phyloP scores from a whole-genome alignment of 2,113 vertebrate genomes.

The Crocuta crocuta region DNA sequence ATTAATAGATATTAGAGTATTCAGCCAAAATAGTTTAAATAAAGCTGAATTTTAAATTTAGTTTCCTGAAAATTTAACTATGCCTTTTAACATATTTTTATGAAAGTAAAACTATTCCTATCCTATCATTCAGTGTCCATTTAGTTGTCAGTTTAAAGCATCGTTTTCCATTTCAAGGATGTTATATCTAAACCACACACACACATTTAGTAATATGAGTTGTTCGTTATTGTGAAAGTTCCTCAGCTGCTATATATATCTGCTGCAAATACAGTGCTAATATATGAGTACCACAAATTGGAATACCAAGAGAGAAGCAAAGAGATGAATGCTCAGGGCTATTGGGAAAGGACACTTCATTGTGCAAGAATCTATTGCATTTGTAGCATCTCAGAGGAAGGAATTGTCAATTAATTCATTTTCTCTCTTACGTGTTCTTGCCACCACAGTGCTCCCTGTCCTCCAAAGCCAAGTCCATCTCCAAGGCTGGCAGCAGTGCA shows the following conservation, averaged over 20 bases:
- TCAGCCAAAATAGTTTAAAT: constrained; percentile 35
- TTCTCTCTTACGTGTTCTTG: neutral
- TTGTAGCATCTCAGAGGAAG: neutral
- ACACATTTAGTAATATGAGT: neutral
- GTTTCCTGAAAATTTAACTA: neutral
- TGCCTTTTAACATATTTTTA: constrained; percentile 20
- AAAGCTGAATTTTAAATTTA: constrained; percentile 21
- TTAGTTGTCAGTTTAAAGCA: neutral
- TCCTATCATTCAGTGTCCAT: neutral
- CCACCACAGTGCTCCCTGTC: neutral
- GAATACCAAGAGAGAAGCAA: neutral
- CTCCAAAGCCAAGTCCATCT: neutral
- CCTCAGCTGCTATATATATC: neutral
- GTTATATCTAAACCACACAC: constrained; percentile 3
- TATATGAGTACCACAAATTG: neutral
- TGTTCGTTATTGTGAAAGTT: neutral
- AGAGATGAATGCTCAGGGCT: neutral
- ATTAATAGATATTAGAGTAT: neutral
- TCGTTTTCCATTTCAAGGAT: neutral
- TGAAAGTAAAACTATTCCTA: constrained; percentile 4
- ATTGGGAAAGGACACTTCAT: neutral
- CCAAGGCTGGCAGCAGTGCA: neutral
- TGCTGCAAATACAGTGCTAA: neutral
- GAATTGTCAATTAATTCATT: neutral
- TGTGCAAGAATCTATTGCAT: neutral